A percentile compares a stretch with the other conserved stretches of the same genome.
These are phyloP conservation scores for Ovis canadensis DNA, from an alignment of 2,113 vertebrate species.

Conservation along the genomic window DNA sequence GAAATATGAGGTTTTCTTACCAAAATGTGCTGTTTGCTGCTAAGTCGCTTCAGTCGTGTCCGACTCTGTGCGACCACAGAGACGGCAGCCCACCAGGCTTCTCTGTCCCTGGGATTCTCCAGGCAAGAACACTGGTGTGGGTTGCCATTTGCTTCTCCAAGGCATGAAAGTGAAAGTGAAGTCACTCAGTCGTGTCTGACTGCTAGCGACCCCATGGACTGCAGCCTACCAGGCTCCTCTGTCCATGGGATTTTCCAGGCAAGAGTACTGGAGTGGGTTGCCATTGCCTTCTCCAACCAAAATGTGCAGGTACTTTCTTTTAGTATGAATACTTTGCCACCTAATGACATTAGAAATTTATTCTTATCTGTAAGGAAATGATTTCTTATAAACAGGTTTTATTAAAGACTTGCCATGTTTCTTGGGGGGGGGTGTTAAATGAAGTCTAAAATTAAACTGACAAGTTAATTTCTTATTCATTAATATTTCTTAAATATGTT, in stretches of 20 bases:
- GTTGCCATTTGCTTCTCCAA: too few species aligned
- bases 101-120: too few species aligned
- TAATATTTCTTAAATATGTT: slow-evolving; percentile 68
- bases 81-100: too few species aligned
- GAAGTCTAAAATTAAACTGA: slow-evolving; percentile 50
- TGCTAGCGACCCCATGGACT: too few species aligned
- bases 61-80: too few species aligned
- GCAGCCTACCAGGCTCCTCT: too few species aligned
- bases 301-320: slow-evolving; percentile 54
- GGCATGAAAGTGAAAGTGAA: too few species aligned
- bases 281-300: neutral
- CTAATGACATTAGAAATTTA: slow-evolving; percentile 56
- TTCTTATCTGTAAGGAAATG: slow-evolving; percentile 65
- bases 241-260: too few species aligned
- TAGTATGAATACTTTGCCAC: slow-evolving; percentile 14
- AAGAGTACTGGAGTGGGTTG: too few species aligned
- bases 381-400: slow-evolving; percentile 48
- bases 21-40: slow-evolving; percentile 6
- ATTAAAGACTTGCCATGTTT: slow-evolving; percentile 61
- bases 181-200: too few species aligned
- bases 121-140: too few species aligned
- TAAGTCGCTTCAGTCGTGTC: too few species aligned
- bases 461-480: slow-evolving; percentile 51
- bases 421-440: slow-evolving; percentile 1
- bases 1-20: slow-evolving; percentile 68